phyloP scores from a whole-genome alignment of 37 sponge, comb jelly and placozoan species.

The Amphimedon queenslandica region DNA sequence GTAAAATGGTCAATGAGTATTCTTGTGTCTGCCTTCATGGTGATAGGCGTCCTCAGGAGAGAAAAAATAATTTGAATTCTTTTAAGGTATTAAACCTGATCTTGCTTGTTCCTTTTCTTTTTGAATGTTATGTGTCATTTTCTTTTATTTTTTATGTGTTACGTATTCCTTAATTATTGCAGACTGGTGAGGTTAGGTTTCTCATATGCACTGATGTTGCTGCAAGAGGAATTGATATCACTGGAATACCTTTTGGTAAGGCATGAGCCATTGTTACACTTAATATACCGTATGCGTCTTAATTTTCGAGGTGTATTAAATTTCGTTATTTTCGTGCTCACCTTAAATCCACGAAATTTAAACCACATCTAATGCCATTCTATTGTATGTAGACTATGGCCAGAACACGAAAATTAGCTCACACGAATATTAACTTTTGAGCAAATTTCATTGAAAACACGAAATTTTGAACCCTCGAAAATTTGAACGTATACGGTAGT shows the following conservation, averaged over 20 bases:
- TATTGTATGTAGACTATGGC: no score
- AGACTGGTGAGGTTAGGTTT: slow-evolving; percentile 83
- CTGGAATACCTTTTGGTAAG: slow-evolving; percentile 86
- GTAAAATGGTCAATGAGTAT: slow-evolving; percentile 77
- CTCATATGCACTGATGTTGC: slow-evolving; percentile 98
- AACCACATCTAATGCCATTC: no score
- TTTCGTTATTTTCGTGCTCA: no score
- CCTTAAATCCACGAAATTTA: no score
- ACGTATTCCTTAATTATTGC: not conserved
- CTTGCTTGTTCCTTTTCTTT: not conserved
- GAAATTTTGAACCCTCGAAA: no score
- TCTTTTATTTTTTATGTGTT: not conserved
- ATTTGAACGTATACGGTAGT: no score
- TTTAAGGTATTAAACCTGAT: slow-evolving; percentile 61
- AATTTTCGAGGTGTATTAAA: no score
- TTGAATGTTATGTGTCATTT: not conserved
- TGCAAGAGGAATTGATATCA: slow-evolving; percentile 92
- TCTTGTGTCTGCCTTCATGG: slow-evolving; percentile 95
- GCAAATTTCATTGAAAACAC: no score
- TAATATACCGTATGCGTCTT: no score
- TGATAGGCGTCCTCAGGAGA: slow-evolving; percentile 84
- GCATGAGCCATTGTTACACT: not conserved
- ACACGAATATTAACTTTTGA: no score
- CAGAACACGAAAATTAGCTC: no score
- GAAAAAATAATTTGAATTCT: slow-evolving; percentile 75